A percentile compares a stretch with the other conserved stretches of the same genome.
These are phyloP conservation scores for Esperia sulphurella DNA, from an alignment of 2,888 invertebrate species.

Conservation along the genomic window DNA sequence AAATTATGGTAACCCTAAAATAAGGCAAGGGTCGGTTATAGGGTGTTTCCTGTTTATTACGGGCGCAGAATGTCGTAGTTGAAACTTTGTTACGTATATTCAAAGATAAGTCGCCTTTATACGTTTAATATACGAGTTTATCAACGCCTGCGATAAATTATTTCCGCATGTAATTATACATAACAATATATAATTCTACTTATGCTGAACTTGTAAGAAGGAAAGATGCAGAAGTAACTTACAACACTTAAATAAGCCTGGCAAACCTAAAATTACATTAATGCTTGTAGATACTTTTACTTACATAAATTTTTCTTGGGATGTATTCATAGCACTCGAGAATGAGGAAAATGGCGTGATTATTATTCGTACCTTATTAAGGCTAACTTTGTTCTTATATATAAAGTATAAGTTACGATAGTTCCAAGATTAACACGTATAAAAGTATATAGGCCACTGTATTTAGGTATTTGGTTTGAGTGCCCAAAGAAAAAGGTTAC, in stretches of 20 bases:
- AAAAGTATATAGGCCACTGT: too few species aligned
- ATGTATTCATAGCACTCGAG: background rate
- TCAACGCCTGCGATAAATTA: conserved; percentile 33
- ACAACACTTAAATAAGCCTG: background rate
- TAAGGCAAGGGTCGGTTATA: conserved; percentile 6
- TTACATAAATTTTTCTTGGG: background rate
- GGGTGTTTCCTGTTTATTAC: conserved; percentile 11
- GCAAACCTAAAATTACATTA: conserved; percentile 1
- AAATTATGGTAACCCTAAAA: conserved; percentile 8
- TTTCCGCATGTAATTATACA: conserved; percentile 36
- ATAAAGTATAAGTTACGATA: too few species aligned
- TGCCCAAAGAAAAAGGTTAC: too few species aligned
- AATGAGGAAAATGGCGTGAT: background rate
- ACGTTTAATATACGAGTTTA: conserved; percentile 21
- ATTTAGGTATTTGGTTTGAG: too few species aligned
- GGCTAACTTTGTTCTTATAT: too few species aligned
- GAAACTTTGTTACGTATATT: conserved; percentile 15
- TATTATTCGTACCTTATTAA: too few species aligned
- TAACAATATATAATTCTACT: too few species aligned
- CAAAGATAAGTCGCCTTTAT: conserved; percentile 18
- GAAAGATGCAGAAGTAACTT: conserved; percentile 10
- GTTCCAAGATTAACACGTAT: too few species aligned
- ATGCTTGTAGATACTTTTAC: background rate
- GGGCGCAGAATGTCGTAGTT: conserved; percentile 9
- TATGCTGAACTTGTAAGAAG: conserved; percentile 10